Base-by-base conservation (phyloP, 2,888 invertebrate species). In the Papilio elwesi region DNA sequence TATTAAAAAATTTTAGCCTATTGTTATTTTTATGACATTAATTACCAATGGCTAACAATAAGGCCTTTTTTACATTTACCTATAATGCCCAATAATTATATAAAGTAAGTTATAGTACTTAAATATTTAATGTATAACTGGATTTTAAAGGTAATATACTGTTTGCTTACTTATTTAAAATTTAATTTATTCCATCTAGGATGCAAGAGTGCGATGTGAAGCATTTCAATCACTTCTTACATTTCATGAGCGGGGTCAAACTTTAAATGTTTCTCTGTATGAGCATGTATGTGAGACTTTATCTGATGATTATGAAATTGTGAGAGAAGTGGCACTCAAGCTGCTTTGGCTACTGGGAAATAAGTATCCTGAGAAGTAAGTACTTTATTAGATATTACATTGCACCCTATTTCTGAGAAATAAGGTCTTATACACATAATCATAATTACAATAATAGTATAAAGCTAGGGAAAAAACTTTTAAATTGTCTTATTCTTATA, bases 291-390 rank as follows among this genome's bases (percentile, higher is more conserved):
- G 97, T 82, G 93, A 95, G 36, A 97, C 97, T 1, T 94, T 99
- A 64, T 95, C 96, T 38, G 99, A 99, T 89, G 98, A 99, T 87
- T 98, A 98, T 88, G 98, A 99, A 90, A 97, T 97, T 83, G 99
- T 99, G 0, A 94, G 99, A 69, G 95, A 97, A 82, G 97, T 97
- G 62, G 98, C 98, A 0, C 91, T 99, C 8, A 96, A 97, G 83
- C 91, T 99, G 43, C 95, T 99, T 55, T 98, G 97, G 95, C 95
- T 98, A 70, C 90, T 99, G 11, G 97, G 98, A 64, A 97, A 96
- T 79, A 95, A 96, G 66, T 98, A 98, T 91, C 97, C 98, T 3
- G 98, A 99, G 85, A 96, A 96, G 97, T 97, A 92, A 87, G 90
- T 84, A n/a, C 7, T n/a, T n/a, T 5, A 15, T 4, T 51, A 9